Conservation (phyloP, 2,888 invertebrate genomes). For the Pecten maximus region DNA sequence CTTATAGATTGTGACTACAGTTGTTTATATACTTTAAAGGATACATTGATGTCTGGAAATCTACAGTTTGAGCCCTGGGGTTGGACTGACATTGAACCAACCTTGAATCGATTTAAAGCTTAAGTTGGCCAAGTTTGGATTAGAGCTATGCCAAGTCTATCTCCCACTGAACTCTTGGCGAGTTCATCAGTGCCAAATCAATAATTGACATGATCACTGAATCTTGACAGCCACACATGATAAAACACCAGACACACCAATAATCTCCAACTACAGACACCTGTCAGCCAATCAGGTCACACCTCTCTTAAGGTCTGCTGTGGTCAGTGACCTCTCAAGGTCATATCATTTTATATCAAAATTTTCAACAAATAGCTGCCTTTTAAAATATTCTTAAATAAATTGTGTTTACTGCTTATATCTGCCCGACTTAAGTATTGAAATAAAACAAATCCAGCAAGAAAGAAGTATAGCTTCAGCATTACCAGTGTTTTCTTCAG, state of each 20-base stretch:
- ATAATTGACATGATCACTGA: slow-evolving; percentile 4
- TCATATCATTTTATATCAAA: background rate
- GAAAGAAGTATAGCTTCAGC: too few species aligned
- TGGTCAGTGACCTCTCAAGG: slow-evolving; percentile 19
- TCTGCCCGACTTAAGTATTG: background rate
- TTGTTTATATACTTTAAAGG: background rate
- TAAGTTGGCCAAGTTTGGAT: slow-evolving; percentile 33
- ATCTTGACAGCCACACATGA: slow-evolving; percentile 20
- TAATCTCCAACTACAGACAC: background rate
- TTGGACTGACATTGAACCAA: slow-evolving; percentile 1
- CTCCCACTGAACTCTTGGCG: background rate
- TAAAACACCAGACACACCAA: slow-evolving; percentile 11
- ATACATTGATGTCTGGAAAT: slow-evolving; percentile 9
- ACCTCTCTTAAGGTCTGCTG: background rate
- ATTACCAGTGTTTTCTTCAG: background rate
- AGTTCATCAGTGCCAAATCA: slow-evolving; percentile 28
- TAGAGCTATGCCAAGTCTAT: background rate
- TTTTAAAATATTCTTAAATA: background rate
- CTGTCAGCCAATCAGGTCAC: background rate
- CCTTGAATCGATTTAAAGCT: slow-evolving; percentile 14
- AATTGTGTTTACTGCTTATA: background rate
- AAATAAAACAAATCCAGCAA: background rate
- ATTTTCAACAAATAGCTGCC: background rate
- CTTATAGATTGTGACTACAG: background rate
- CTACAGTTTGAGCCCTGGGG: background rate